phyloP scores from a whole-genome alignment of 2,797 vertebrate species.

The Urocyon cinereoargenteus region DNA sequence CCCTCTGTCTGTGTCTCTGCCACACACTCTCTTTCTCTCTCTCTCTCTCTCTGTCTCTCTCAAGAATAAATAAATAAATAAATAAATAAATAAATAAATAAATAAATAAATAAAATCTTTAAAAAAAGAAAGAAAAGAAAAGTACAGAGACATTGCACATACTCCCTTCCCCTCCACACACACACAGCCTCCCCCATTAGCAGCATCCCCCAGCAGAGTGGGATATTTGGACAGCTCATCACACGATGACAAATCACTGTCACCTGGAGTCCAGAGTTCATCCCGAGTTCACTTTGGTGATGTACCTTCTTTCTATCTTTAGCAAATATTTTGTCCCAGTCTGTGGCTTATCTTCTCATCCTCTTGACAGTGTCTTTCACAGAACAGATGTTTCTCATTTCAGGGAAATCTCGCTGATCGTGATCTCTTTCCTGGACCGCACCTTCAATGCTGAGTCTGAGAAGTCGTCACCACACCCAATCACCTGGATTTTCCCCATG shows the following conservation, averaged over 20 bases:
- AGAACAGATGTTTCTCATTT: not conserved
- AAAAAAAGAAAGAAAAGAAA: too few species aligned
- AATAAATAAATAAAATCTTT: too few species aligned
- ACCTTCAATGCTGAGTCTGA: not conserved
- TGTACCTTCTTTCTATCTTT: not conserved
- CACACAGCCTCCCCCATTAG: too few species aligned
- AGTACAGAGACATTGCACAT: too few species aligned
- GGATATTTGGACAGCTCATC: not conserved
- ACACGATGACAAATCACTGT: rapidly evolving
- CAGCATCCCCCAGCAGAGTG: not conserved
- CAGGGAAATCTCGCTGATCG: too few species aligned
- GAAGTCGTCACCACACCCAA: not conserved
- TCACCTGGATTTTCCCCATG: not conserved
- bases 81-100: too few species aligned
- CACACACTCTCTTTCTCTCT: too few species aligned
- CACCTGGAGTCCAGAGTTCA: not conserved
- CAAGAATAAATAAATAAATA: too few species aligned
- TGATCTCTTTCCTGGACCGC: not conserved
- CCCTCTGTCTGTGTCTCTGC: too few species aligned
- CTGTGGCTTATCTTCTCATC: not conserved
- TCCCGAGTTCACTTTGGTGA: not conserved
- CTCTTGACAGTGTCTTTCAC: not conserved
- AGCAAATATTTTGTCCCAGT: not conserved
- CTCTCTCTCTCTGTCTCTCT: too few species aligned
- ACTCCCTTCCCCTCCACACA: not conserved